Base-by-base conservation (phyloP, 1,140 invertebrate genomes). In the Bombus cullumanus region DNA sequence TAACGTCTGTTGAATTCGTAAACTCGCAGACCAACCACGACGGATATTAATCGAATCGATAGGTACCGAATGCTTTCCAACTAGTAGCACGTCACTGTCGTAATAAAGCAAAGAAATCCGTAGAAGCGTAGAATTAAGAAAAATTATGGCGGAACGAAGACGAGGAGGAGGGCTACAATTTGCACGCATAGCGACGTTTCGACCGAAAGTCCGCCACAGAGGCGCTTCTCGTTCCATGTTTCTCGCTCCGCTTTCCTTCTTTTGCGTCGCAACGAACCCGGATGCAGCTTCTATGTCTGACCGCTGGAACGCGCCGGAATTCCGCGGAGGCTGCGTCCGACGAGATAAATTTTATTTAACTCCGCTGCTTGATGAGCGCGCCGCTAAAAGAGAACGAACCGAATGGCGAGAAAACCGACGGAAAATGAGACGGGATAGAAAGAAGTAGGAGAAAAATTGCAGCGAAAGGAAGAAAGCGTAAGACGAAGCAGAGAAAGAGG, bases 311-410 rank as follows among this genome's bases (percentile, higher is more conserved):
- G 90, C 86, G 78, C 77, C 88, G 87, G 90, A 92, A 92, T 92
- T 92, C 89, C 89, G 88, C 81, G 86, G 88, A 86, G 88, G 86
- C 91, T 92, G 88, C 86, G 85, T 87, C 86, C 72, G 68, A 73
- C 90, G 89, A 92, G 89, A 90, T 92, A 92, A 92, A 92, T 92
- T 92, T 92, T 91, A 92, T 92, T 88, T 90, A 92, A 92, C 87
- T 91, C 80, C 69, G 43, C 34, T 73, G 80, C 68, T 74, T 86
- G 84, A 89, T 89, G 88, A 77, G 81, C 76, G 64, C 39, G 6
- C 39, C 39, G 39, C 31, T 34, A 57, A 59, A 77, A 81, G 71
- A 81, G 64, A 53, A 73, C 41, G 59, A 47, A 74, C 37, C 73
- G 43, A 53, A 28, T 43, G 37, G 53, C 47, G 69, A 34, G 62